Evolutionary conservation across 2,797 vertebrate genomes (phyloP), one percentile per base, ranked within the genome.

Genomic region (Oophaga sylvatica): DNA sequence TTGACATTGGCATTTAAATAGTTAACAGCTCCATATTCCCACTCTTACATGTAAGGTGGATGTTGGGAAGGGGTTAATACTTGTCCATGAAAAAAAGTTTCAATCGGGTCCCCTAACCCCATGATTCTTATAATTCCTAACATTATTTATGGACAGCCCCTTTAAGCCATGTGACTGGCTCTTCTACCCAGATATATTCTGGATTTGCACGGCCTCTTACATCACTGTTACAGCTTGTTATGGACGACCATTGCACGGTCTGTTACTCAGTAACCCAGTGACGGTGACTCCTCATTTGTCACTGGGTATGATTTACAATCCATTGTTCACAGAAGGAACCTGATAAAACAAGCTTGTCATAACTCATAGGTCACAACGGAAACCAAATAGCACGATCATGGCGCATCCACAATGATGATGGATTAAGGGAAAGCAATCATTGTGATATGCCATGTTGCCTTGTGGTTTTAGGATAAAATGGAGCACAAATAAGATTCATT

Each of bases 301-400:
- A 41, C 31, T 22, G 10, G 48, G 48, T n/a, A 48, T 41, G 19
- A 80, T 62, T 80, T 80, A 62, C 57, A 62, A 60, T 80, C 29
- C 62, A 35, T 80, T 80, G 29, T 62, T 41, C 78, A 62, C 78
- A 62, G 5, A 41, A 1, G 22, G n/a, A 62, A 19, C 57, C 26
- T 41, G 59, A 80, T 56, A 62, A 62, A 80, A 62, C 56, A 31
- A 60, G 56, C 73, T 79, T 31, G 26, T 79, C 53, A 79, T 17
- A 59, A 19, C 29, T 12, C 29, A 35, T 20, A 80, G 17, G 29
- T 62, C 12, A 41, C 57, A 80, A 80, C 17, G 22, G 57, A 75
- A 53, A 20, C 41, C 45, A 31, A 75, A n/a, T 48, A 75, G 70
- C 9, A 45, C 17, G 9, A 3, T 45, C 70, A 22, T 73, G 68